Evolutionary conservation across 2,888 invertebrate genomes (phyloP).

Genomic region (Deilephila elpenor): DNA sequence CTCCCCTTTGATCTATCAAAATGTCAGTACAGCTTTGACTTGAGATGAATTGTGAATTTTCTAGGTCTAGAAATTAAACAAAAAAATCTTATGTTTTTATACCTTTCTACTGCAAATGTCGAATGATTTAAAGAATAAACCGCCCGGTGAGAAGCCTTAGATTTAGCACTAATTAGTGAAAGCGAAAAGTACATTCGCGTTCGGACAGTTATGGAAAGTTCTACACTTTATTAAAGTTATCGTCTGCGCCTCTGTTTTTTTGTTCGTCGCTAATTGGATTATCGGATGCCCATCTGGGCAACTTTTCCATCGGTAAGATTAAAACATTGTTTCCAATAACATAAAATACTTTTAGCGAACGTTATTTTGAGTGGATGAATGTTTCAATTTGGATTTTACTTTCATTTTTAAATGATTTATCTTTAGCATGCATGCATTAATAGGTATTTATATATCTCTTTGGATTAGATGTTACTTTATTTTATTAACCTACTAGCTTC

Average conservation of each 20-base stretch:
- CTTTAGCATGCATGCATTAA: not conserved
- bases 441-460: no score
- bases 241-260: slow-evolving; percentile 35
- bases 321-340: slow-evolving; percentile 29
- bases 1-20: no score
- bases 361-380: not conserved
- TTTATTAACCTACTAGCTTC: no score
- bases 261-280: slow-evolving; percentile 55
- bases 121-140: not conserved
- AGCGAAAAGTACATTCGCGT: slow-evolving; percentile 63
- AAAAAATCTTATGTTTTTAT: no score
- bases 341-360: not conserved
- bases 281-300: slow-evolving; percentile 40
- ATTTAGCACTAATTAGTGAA: slow-evolving; percentile 48
- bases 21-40: no score
- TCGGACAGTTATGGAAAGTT: slow-evolving; percentile 44
- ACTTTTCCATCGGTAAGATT: slow-evolving; percentile 35
- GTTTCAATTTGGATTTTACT: not conserved
- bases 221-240: slow-evolving; percentile 56
- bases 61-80: no score
- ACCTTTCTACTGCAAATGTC: not conserved
- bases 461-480: no score
- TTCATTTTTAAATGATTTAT: not conserved
- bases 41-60: no score
- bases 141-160: not conserved